Conservation (phyloP, 2,888 invertebrate genomes). For the Steinernema scapterisci region DNA sequence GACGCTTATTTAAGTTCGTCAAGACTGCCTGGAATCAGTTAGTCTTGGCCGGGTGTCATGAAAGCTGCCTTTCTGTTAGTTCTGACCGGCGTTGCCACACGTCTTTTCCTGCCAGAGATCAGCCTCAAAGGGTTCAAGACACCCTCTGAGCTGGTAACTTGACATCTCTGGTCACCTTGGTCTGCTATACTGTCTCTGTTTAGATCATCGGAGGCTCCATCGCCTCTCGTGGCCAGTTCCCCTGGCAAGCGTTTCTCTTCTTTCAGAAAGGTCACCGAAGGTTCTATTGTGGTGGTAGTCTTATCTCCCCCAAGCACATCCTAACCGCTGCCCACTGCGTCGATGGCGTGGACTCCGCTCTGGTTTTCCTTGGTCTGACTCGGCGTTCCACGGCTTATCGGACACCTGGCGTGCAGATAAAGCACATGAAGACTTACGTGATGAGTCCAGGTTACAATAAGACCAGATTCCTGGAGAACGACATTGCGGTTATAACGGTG, state of each 20-base stretch:
- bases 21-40: too few species aligned
- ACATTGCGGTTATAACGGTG: constrained; percentile 1
- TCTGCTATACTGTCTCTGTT: not conserved
- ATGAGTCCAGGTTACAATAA: not conserved
- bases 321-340: constrained; percentile 25
- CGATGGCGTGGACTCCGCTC: not conserved
- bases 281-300: not conserved
- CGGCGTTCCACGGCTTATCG: not conserved
- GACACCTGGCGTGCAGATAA: constrained; percentile 1
- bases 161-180: not conserved
- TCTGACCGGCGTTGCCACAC: not conserved
- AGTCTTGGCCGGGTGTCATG: too few species aligned
- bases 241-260: constrained; percentile 4
- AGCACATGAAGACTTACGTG: not conserved
- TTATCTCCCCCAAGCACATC: not conserved
- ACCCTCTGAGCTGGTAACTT: constrained; percentile 5
- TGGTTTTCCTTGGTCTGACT: not conserved
- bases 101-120: too few species aligned
- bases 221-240: not conserved
- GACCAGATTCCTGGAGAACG: not conserved
- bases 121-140: too few species aligned
- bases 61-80: not conserved
- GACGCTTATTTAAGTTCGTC: too few species aligned
- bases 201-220: not conserved
- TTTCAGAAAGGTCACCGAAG: not conserved